phyloP scores from a whole-genome alignment of 2,113 vertebrate genomes.

The Plecturocebus donacophilus region DNA sequence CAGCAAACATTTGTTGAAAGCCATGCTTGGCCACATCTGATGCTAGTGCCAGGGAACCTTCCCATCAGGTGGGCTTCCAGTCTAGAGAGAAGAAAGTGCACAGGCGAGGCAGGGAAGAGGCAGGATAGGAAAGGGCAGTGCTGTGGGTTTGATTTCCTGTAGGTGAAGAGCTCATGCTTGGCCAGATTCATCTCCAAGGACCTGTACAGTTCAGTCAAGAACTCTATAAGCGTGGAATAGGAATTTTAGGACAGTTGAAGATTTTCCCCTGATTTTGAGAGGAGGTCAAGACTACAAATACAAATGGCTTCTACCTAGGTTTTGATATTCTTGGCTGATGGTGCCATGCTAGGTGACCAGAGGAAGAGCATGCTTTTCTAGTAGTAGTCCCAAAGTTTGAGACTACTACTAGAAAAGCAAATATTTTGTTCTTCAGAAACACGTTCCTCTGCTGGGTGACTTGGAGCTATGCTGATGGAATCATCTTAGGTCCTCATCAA shows the following conservation, averaged over 20 bases:
- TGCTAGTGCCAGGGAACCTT: neutral
- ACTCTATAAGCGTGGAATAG: neutral
- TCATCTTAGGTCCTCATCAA: neutral
- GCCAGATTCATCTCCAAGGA: neutral
- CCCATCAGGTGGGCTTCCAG: neutral
- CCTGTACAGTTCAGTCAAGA: neutral
- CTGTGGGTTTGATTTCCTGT: neutral
- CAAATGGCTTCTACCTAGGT: neutral
- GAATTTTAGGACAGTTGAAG: neutral
- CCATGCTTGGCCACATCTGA: neutral
- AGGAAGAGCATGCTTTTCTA: neutral
- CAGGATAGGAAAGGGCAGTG: no score
- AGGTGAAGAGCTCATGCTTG: neutral
- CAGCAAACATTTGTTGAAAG: conserved; percentile 46
- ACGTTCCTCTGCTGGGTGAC: neutral
- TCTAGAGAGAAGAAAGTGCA: neutral
- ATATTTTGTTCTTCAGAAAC: neutral
- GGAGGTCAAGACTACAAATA: neutral
- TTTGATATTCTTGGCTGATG: neutral
- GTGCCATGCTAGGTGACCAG: neutral
- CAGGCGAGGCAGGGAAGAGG: neutral
- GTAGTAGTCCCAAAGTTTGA: neutral
- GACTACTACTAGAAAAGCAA: neutral
- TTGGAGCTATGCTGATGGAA: neutral
- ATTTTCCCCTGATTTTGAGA: neutral